phyloP scores from a whole-genome alignment of 2,888 invertebrate genomes.

The Latrodectus hesperus region DNA sequence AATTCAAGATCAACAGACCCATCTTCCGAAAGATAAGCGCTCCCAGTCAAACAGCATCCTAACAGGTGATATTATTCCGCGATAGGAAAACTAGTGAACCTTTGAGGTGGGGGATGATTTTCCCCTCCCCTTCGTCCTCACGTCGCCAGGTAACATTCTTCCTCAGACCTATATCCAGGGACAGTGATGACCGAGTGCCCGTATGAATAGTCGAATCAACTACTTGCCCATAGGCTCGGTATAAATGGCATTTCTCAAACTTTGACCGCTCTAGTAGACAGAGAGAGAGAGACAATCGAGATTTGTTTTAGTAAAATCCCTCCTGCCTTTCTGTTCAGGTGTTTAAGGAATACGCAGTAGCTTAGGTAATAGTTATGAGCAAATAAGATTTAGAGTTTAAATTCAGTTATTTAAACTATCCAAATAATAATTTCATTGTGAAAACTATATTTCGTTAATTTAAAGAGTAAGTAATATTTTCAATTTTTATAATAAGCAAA shows the following conservation, averaged over 20 bases:
- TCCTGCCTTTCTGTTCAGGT: no score
- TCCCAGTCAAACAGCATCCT: conserved; percentile 22
- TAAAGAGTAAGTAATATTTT: no score
- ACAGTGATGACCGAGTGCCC: conserved; percentile 66
- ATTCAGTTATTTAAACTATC: no score
- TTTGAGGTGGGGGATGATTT: conserved; percentile 36
- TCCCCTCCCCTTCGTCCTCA: conserved; percentile 18
- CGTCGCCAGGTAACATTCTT: conserved; percentile 65
- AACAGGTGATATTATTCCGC: conserved; percentile 30
- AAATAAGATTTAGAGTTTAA: no score
- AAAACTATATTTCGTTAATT: no score
- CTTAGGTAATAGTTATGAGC: no score
- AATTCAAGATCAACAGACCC: neutral
- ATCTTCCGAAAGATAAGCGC: conserved; percentile 1
- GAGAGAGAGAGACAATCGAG: neutral
- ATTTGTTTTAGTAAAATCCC: no score
- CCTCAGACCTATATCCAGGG: conserved; percentile 60
- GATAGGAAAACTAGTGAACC: conserved; percentile 56
- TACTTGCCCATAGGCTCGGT: conserved; percentile 42
- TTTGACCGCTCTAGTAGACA: conserved; percentile 40
- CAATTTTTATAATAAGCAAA: no score
- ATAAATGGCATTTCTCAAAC: conserved; percentile 44
- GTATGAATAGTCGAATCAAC: conserved; percentile 26
- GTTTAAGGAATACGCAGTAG: no score
- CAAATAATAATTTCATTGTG: no score